phyloP scores from a whole-genome alignment of 2,797 vertebrate genomes.

The Argyrosomus regius region DNA sequence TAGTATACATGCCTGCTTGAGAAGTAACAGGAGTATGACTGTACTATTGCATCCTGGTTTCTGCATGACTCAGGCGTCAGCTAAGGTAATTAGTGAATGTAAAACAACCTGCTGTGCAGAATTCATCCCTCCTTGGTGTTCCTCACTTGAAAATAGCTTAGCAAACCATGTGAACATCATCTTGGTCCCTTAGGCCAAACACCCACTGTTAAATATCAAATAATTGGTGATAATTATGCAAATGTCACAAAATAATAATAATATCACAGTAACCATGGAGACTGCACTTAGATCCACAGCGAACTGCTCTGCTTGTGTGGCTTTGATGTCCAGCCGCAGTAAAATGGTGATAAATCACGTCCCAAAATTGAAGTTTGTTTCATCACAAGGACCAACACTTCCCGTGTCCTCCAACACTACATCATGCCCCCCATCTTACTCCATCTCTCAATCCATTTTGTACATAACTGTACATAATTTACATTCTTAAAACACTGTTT shows the following conservation, averaged over 20 bases:
- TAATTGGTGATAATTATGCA: conserved; percentile 42
- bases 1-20: too few relatives aligned
- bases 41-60: conserved; percentile 4
- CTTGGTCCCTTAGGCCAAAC: conserved; percentile 21
- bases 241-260: conserved; percentile 10
- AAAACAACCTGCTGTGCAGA: conserved; percentile 1
- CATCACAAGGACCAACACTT: background rate
- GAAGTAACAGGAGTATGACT: background rate
- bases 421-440: background rate
- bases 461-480: background rate
- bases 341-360: conserved; percentile 11
- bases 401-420: background rate
- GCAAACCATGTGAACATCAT: conserved; percentile 10
- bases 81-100: conserved; percentile 1
- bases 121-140: background rate
- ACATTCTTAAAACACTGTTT: background rate
- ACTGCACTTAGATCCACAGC: conserved; percentile 7
- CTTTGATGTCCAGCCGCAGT: conserved; percentile 6
- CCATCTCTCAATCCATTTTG: background rate
- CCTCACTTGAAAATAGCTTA: background rate
- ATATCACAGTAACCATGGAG: conserved; percentile 31
- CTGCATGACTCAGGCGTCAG: conserved; percentile 9
- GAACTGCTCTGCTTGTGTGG: conserved; percentile 12
- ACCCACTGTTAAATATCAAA: conserved; percentile 28
- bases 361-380: background rate